These are phyloP conservation scores for Phenganax subtilis DNA, from an alignment of 92 coral and sea anemone species.

Conservation along the genomic window DNA sequence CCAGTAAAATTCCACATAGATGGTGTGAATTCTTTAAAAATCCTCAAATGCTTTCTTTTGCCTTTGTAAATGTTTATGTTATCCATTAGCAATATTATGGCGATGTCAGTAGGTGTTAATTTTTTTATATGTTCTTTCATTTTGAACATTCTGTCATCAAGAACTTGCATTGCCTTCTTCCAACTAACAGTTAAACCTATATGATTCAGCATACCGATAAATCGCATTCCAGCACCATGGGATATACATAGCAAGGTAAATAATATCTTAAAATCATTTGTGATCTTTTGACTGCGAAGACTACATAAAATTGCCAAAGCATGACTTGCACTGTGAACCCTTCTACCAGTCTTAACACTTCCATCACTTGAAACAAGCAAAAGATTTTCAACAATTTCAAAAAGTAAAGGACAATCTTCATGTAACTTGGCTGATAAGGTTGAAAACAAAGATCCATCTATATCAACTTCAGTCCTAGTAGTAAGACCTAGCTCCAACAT, in stretches of 20 bases:
- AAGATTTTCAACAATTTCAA: constrained; percentile 12
- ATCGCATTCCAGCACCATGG: constrained; percentile 36
- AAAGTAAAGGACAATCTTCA: constrained; percentile 21
- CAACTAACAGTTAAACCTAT: constrained; percentile 46
- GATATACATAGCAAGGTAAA: constrained; percentile 42
- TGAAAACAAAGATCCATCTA: constrained; percentile 20
- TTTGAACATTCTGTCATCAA: constrained; percentile 28
- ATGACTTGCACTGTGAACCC: constrained; percentile 24
- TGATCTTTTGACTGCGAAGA: constrained; percentile 38
- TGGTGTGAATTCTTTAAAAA: constrained; percentile 33
- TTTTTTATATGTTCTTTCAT: constrained; percentile 22
- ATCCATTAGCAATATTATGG: constrained; percentile 44
- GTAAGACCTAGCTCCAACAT: background rate
- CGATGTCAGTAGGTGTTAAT: constrained; percentile 33
- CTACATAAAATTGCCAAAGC: constrained; percentile 34
- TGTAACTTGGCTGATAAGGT: background rate
- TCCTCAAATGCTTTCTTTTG: constrained; percentile 39
- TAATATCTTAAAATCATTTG: constrained; percentile 35
- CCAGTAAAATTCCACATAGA: constrained; percentile 55
- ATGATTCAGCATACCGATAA: constrained; percentile 38
- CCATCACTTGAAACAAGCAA: constrained; percentile 6
- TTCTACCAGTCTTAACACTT: constrained; percentile 8
- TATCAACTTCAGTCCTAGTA: background rate
- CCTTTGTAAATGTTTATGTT: constrained; percentile 52
- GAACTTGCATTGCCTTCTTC: constrained; percentile 45